Evolutionary conservation across 2,888 invertebrate genomes (phyloP).

Genomic region (Ichneumoninae sp.): DNA sequence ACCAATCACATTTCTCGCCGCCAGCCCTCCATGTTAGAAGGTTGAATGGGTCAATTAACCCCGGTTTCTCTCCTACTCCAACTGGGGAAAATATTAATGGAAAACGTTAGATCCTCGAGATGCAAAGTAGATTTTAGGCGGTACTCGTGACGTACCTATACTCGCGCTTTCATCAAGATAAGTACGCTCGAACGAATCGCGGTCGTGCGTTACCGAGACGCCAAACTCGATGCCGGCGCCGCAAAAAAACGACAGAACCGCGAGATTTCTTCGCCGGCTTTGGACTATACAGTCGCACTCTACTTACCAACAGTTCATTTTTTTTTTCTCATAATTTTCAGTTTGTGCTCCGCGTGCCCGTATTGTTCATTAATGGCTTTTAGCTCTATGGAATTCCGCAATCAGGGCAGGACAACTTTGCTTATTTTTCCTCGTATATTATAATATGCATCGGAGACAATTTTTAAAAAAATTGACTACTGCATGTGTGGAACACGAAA

Average conservation of each 20-base stretch:
- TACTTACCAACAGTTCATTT: constrained; percentile 49
- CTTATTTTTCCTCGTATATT: constrained; percentile 1
- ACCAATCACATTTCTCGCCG: not conserved
- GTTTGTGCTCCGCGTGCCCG: not conserved
- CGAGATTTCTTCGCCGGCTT: constrained; percentile 52
- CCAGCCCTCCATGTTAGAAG: not conserved
- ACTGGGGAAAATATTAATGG: constrained; percentile 13
- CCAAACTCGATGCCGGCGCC: constrained; percentile 25
- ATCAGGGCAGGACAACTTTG: constrained; percentile 37
- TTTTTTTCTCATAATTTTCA: constrained; percentile 23
- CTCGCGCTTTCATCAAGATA: constrained; percentile 68
- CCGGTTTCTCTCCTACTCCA: not conserved
- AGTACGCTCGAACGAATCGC: constrained; percentile 63
- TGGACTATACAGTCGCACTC: constrained; percentile 44
- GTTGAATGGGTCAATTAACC: not conserved
- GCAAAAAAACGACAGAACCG: constrained; percentile 21
- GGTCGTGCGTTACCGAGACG: constrained; percentile 60
- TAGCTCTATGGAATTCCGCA: constrained; percentile 12
- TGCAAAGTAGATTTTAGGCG: constrained; percentile 56
- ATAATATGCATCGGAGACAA: not conserved
- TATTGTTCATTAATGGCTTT: constrained; percentile 6
- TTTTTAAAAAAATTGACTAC: not conserved
- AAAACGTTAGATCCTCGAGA: constrained; percentile 40
- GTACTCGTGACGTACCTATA: constrained; percentile 30
- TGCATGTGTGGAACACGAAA: not conserved